A percentile compares a stretch with the other conserved stretches of the same genome.
Conservation (phyloP, 2,113 vertebrate species). For the Neoarius graeffei region DNA sequence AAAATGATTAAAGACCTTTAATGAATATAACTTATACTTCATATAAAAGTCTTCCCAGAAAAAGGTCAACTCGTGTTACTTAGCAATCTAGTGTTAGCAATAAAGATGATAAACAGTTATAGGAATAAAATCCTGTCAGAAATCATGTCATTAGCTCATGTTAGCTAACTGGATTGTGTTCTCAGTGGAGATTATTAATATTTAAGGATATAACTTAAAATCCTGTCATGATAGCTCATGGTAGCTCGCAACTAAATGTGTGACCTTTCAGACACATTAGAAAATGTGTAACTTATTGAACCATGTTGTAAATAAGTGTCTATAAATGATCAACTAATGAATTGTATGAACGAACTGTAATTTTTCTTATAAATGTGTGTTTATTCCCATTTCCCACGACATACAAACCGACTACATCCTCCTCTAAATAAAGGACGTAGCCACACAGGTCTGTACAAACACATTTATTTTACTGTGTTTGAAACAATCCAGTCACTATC, state of each 20-base stretch:
- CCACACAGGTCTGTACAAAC: slow-evolving; percentile 54
- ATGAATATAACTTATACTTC: neutral
- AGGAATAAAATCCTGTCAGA: neutral
- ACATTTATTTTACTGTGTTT: slow-evolving; percentile 87
- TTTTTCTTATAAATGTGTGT: neutral
- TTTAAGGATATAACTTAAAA: neutral
- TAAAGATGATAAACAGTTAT: too few species aligned
- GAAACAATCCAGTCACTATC: slow-evolving; percentile 81
- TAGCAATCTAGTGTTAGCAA: neutral
- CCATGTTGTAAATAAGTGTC: neutral
- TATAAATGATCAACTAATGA: neutral
- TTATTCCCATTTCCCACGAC: neutral
- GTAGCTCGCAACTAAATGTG: neutral
- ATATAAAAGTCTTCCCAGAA: neutral
- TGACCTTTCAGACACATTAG: neutral
- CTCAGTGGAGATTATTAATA: neutral
- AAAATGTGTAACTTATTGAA: neutral
- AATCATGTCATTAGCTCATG: neutral
- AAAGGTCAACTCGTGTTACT: neutral
- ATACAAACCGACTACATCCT: neutral
- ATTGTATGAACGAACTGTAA: neutral
- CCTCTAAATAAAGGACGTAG: neutral
- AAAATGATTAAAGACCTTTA: neutral
- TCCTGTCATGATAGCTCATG: neutral
- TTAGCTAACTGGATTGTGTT: neutral